Percentiles rank a stretch among this genome's conserved stretches.
Evolutionary conservation across 2,113 vertebrate species (phyloP).

Genomic region (Colius striatus): DNA sequence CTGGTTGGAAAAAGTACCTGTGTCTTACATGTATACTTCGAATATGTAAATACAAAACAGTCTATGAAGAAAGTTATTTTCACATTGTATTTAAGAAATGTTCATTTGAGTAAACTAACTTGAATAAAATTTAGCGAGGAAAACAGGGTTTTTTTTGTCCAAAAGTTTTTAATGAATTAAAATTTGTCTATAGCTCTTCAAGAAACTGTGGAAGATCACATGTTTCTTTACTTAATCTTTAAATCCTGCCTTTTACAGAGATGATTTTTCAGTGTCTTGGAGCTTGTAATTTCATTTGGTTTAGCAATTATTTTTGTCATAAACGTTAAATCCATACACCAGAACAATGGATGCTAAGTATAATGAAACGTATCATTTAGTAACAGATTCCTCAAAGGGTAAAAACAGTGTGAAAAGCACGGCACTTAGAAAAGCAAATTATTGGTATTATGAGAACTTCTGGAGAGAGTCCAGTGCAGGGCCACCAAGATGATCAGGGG

Average conservation of each 20-base stretch:
- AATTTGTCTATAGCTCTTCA: not conserved
- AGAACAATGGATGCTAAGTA: not conserved
- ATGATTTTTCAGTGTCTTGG: not conserved
- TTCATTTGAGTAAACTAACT: not conserved
- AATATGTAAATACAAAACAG: not conserved
- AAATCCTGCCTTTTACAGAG: not conserved
- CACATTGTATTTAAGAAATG: not conserved
- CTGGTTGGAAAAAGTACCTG: not conserved
- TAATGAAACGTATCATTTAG: not conserved
- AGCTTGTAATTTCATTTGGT: not conserved
- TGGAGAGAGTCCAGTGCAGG: too few relatives aligned
- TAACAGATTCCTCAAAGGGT: not conserved
- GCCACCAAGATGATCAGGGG: too few relatives aligned
- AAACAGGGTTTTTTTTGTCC: too few relatives aligned
- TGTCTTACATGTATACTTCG: not conserved
- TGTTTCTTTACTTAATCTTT: not conserved
- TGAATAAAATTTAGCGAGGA: not conserved
- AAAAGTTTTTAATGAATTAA: not conserved
- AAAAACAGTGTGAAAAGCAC: not conserved
- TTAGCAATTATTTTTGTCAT: not conserved
- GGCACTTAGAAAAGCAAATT: not conserved
- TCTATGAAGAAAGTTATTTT: not conserved
- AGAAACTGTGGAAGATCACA: not conserved
- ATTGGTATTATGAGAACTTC: too few relatives aligned
- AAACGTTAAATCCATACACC: not conserved